Evolutionary conservation across 2,888 invertebrate genomes (phyloP).

Genomic region (Polydrusus tereticollis): DNA sequence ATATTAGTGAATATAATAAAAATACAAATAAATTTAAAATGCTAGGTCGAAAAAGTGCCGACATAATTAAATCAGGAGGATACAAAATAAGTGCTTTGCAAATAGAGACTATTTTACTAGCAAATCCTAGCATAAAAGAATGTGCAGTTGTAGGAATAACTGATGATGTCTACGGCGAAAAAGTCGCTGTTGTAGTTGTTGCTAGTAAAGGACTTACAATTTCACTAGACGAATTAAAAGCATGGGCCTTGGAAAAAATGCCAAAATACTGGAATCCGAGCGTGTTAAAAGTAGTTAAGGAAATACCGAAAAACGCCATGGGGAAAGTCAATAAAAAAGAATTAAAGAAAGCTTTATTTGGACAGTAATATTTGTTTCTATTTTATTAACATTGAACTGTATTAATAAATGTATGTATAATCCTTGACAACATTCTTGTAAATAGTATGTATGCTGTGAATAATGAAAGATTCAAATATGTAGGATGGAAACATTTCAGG

Average conservation of each 20-base stretch:
- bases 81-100: slow-evolving; percentile 90
- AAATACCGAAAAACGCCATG: slow-evolving; percentile 87
- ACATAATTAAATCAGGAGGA: slow-evolving; percentile 89
- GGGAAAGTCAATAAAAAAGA: slow-evolving; percentile 87
- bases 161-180: slow-evolving; percentile 86
- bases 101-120: slow-evolving; percentile 83
- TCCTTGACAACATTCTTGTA: no score
- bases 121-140: slow-evolving; percentile 81
- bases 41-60: slow-evolving; percentile 84
- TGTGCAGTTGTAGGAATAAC: slow-evolving; percentile 79
- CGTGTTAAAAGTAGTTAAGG: slow-evolving; percentile 72
- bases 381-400: no score
- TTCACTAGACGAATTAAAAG: slow-evolving; percentile 34
- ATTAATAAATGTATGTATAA: no score
- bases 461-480: no score
- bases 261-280: slow-evolving; percentile 82
- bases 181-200: slow-evolving; percentile 71
- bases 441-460: no score
- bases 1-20: slow-evolving; percentile 76
- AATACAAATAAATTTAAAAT: slow-evolving; percentile 77
- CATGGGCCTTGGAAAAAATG: slow-evolving; percentile 67
- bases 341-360: slow-evolving; percentile 54
- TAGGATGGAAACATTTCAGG: no score
- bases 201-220: slow-evolving; percentile 41
- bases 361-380: background rate